A percentile compares a stretch with the other conserved stretches of the same genome.
Conservation (phyloP, 2,888 invertebrate species). For the Chaitophorus viminalis region DNA sequence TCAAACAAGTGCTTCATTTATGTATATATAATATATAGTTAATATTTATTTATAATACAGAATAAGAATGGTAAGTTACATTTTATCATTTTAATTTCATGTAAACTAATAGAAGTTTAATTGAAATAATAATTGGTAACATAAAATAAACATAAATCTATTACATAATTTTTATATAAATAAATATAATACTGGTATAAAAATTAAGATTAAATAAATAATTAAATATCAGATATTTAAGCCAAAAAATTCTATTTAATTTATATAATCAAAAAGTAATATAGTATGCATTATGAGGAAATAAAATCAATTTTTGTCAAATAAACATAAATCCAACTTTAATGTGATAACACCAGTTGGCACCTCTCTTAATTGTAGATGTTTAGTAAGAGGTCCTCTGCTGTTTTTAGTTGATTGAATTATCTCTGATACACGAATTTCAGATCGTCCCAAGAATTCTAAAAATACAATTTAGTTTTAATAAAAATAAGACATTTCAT, state of each 20-base stretch:
- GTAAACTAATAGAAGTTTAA: background rate
- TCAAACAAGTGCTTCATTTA: background rate
- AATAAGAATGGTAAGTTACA: too few species aligned
- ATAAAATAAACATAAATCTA: background rate
- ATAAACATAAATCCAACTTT: conserved; percentile 78
- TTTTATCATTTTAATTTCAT: background rate
- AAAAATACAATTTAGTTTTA: conserved; percentile 64
- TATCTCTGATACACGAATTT: conserved; percentile 75
- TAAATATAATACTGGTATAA: conserved; percentile 16
- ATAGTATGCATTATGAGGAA: background rate
- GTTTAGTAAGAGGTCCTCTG: conserved; percentile 75
- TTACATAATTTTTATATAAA: background rate
- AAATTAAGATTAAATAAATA: conserved; percentile 13
- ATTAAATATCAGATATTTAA: background rate
- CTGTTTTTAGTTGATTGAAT: conserved; percentile 70
- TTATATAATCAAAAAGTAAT: background rate
- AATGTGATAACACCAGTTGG: conserved; percentile 76
- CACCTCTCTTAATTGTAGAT: conserved; percentile 76
- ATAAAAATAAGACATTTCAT: conserved; percentile 45
- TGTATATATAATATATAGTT: too few species aligned
- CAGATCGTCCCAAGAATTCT: conserved; percentile 80
- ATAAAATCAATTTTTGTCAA: conserved; percentile 65
- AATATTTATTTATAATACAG: background rate
- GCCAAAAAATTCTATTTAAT: conserved; percentile 2
- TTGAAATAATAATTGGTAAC: conserved; percentile 31